Conservation (phyloP, 2,113 vertebrate genomes). For the Machaerirhynchus nigripectus region DNA sequence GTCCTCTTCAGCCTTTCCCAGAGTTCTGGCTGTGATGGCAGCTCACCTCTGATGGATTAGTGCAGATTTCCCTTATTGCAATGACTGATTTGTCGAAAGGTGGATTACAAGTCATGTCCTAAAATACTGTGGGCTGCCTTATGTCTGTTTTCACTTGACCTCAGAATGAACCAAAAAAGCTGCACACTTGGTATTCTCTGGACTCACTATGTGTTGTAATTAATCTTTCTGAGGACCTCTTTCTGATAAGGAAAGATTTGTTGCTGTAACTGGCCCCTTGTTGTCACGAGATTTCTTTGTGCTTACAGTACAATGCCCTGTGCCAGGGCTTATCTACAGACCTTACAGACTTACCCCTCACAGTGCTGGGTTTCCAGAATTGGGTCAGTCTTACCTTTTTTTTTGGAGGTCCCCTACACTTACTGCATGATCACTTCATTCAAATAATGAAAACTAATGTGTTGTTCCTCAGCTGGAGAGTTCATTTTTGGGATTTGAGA, state of each 20-base stretch:
- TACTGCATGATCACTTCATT: neutral
- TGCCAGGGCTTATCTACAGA: neutral
- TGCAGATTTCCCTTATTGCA: neutral
- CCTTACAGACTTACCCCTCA: neutral
- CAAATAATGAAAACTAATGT: neutral
- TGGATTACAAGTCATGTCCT: neutral
- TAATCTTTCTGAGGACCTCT: neutral
- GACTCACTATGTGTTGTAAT: neutral
- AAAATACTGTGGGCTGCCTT: neutral
- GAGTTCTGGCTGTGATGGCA: neutral
- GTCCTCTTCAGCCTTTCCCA: neutral
- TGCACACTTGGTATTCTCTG: neutral
- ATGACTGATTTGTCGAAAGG: neutral
- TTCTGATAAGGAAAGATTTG: slow-evolving; percentile 15
- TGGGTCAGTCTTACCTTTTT: neutral
- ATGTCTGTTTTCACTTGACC: neutral
- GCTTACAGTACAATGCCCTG: neutral
- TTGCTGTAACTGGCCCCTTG: neutral
- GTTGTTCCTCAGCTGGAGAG: neutral
- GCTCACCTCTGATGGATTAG: neutral
- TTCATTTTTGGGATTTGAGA: neutral
- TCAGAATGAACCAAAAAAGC: neutral
- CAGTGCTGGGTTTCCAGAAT: neutral
- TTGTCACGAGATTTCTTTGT: neutral
- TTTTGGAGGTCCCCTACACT: neutral